Evolutionary conservation across 2,797 vertebrate genomes (phyloP).

Genomic region (Pangasius mekongensis): DNA sequence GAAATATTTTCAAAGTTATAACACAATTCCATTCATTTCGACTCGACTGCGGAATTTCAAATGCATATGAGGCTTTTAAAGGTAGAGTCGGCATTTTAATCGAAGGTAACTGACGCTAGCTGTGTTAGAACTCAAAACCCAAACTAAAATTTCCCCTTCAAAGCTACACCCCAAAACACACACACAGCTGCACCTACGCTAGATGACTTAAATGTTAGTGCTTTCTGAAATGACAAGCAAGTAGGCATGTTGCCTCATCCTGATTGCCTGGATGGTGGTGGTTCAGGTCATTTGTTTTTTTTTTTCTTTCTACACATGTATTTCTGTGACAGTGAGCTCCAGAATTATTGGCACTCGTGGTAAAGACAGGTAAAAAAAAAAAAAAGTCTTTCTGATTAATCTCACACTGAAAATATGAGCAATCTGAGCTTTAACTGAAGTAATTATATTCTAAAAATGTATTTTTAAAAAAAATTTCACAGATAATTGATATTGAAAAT

Average conservation of each 20-base stretch:
- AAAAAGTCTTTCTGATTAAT: background rate
- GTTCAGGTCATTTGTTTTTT: background rate
- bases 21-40: background rate
- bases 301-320: background rate
- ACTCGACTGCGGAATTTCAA: background rate
- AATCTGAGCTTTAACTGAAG: background rate
- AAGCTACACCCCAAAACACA: background rate
- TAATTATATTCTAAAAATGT: background rate
- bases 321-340: background rate
- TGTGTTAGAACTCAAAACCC: background rate
- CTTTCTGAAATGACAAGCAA: background rate
- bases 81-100: background rate
- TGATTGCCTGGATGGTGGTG: background rate
- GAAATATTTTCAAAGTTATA: background rate
- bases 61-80: background rate
- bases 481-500: no score
- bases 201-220: background rate
- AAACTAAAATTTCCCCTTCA: background rate
- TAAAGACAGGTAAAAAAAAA: background rate
- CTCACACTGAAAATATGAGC: background rate
- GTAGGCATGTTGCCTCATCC: background rate
- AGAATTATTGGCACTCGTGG: background rate
- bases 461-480: no score
- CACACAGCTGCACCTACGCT: background rate
- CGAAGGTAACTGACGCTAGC: background rate